These are phyloP conservation scores for Glyptemys insculpta DNA, from an alignment of 2,797 vertebrate species.

Conservation along the genomic window DNA sequence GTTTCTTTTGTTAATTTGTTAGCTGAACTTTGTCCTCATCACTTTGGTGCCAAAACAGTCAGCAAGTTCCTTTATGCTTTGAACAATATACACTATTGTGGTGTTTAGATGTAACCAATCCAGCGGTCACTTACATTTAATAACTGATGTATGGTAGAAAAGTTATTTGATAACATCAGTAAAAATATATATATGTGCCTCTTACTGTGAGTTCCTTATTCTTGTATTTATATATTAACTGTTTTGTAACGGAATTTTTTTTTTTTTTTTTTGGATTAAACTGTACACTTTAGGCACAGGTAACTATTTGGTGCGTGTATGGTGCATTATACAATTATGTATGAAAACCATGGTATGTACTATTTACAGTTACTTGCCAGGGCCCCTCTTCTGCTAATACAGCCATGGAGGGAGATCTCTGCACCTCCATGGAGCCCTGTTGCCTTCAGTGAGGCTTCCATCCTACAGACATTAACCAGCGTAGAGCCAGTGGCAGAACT, in stretches of 20 bases:
- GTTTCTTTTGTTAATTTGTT: constrained; percentile 30
- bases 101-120: not conserved
- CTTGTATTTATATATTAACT: not conserved
- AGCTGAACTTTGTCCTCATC: not conserved
- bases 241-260: not conserved
- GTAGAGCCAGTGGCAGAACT: not conserved
- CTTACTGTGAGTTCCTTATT: not conserved
- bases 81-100: not conserved
- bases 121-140: not conserved
- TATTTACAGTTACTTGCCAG: not conserved
- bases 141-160: no score
- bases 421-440: not conserved
- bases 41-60: not conserved
- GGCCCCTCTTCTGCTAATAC: not conserved
- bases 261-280: not conserved
- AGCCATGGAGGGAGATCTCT: not conserved
- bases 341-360: not conserved
- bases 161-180: not conserved
- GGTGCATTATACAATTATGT: not conserved
- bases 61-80: not conserved
- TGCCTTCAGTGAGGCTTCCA: not conserved
- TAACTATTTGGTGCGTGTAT: not conserved
- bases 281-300: not conserved
- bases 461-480: not conserved
- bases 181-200: not conserved